Evolutionary conservation across 2,113 vertebrate genomes (phyloP).

Genomic region (crab-eating macaque (Macaca fascicularis)): T2T-MFA8v1.1 NC_088389.1:107320001-107320500

Average conservation of each 20-base stretch:
- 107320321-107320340: not conserved
- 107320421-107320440: not conserved
- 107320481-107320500: not conserved
- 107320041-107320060: not conserved
- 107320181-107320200: conserved; percentile 1
- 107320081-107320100: not conserved
- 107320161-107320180: not conserved
- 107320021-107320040: not conserved
- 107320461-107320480: not conserved
- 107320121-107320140: not conserved
- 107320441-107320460: not conserved
- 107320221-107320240: not conserved
- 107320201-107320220: not conserved
- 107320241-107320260: not conserved
- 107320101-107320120: not conserved
- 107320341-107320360: not conserved
- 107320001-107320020: not conserved
- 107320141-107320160: not conserved
- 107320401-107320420: conserved; percentile 9
- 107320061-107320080: not conserved
- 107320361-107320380: not conserved
- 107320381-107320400: not conserved
- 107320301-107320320: not conserved
- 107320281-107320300: not conserved
- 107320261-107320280: not conserved